phyloP scores from a whole-genome alignment of 2,797 vertebrate species.

The Eupleurogrammus muticus region DNA sequence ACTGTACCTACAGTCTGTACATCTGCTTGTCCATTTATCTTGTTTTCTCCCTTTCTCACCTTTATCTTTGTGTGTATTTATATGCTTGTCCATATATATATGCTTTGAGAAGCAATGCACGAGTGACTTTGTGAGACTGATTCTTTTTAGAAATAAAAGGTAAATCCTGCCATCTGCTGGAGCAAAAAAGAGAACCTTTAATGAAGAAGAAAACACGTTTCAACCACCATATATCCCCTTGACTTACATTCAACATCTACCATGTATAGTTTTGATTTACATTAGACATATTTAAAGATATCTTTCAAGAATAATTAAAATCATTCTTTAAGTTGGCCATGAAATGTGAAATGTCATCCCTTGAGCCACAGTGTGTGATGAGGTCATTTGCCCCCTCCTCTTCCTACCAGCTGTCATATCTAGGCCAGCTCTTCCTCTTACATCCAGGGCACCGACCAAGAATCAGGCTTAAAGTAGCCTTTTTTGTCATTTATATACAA shows the following conservation, averaged over 20 bases:
- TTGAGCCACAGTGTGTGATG: slow-evolving; percentile 20
- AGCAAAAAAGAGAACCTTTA: slow-evolving; percentile 26
- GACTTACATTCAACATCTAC: background rate
- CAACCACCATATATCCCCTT: background rate
- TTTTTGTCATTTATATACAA: slow-evolving; percentile 2
- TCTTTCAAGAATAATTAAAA: background rate
- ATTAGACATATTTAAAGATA: too few species aligned
- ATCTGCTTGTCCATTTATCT: background rate
- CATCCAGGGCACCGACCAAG: slow-evolving; percentile 12
- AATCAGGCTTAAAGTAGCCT: slow-evolving; percentile 15
- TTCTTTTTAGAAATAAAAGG: slow-evolving; percentile 33
- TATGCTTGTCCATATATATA: background rate
- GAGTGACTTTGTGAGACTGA: background rate
- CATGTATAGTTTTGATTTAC: too few species aligned
- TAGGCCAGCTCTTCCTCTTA: slow-evolving; percentile 18
- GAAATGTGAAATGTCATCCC: background rate
- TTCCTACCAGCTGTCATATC: slow-evolving; percentile 18
- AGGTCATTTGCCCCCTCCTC: background rate
- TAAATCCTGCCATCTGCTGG: slow-evolving; percentile 78
- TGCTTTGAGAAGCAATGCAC: background rate
- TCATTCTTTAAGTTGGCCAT: background rate
- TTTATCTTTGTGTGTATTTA: background rate
- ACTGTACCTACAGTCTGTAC: background rate
- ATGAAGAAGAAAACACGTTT: slow-evolving; percentile 17
- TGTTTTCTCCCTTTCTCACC: too few species aligned